A percentile compares a stretch with the other conserved stretches of the same genome.
These are phyloP conservation scores for Chrysodeixis includens DNA, from an alignment of 2,888 invertebrate species.

Conservation along the genomic window DNA sequence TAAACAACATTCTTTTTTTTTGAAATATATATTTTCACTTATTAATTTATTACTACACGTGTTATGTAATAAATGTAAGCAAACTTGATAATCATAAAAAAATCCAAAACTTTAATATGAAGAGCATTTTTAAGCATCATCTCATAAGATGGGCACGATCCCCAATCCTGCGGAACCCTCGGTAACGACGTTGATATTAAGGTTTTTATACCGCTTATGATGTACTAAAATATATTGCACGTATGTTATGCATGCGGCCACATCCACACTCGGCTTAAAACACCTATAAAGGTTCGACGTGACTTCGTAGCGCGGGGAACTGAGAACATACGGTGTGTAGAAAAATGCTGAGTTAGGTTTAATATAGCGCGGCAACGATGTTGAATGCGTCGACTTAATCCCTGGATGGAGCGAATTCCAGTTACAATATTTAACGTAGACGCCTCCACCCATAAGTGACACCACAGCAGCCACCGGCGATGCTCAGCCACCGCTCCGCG, in stretches of 20 bases:
- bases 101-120: constrained; percentile 53
- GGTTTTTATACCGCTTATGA: constrained; percentile 55
- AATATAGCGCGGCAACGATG: neutral
- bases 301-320: constrained; percentile 22
- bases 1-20: constrained; percentile 17
- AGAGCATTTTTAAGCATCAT: constrained; percentile 53
- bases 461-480: neutral
- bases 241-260: constrained; percentile 39
- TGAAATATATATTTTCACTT: neutral
- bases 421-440: neutral
- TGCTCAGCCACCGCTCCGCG: neutral
- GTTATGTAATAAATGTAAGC: too few species aligned
- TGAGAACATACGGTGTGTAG: constrained; percentile 23
- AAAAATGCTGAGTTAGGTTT: neutral
- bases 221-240: constrained; percentile 50
- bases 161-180: constrained; percentile 34
- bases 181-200: constrained; percentile 54
- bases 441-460: neutral
- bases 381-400: constrained; percentile 1
- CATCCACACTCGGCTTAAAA: constrained; percentile 34
- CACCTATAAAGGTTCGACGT: constrained; percentile 43
- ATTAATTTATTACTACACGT: too few species aligned
- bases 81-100: too few species aligned
- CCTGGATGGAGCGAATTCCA: neutral
- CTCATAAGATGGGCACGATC: constrained; percentile 44